Evolutionary conservation across 1,140 invertebrate genomes (phyloP), one percentile per base, ranked within the genome.

Genomic region (Dendrolimus punctatus): DNA sequence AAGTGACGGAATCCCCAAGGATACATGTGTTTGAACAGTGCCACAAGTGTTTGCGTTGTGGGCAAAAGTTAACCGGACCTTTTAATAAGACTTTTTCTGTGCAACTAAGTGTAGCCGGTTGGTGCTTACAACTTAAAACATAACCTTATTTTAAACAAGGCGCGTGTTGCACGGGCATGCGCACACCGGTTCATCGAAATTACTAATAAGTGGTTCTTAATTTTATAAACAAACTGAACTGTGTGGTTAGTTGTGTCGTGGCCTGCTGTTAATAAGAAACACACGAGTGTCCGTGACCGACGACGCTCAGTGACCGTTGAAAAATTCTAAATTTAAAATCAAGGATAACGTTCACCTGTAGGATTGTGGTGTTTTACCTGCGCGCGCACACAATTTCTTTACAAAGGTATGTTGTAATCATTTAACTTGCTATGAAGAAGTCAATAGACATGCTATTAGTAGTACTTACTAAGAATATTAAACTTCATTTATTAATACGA

Each of bases 141-240:
- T 82, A 83, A 81, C 78, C 81, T 80, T 76, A 66, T 82, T 67
- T 80, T 62, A 60, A 82, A 79, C 61, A 51, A 66, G 64, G 77
- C 80, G 81, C 81, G 79, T 77, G 82, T 82, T 76, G 60, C 40
- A 62, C 62, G 68, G 74, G 61, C 82, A 85, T 85, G 82, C 82
- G 82, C 82, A 85, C 70, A 81, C 46, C 63, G 61, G 66, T 64
- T 68, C 68, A 66, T 62, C 57, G 57, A 71, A 81, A 76, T 80
- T 80, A 79, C 78, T 77, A 71, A 80, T 80, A 76, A 78, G 71
- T 72, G 66, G 58, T 58, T 73, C 59, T 62, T 77, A 85, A 82
- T 79, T 77, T 80, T 79, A 78, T 79, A 84, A 85, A 84, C 77
- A 84, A 84, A 80, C 72, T 58, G 57, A 62, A 65, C 68, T 55